Conservation (phyloP, 2,113 vertebrate genomes). For the Nicator chloris region DNA sequence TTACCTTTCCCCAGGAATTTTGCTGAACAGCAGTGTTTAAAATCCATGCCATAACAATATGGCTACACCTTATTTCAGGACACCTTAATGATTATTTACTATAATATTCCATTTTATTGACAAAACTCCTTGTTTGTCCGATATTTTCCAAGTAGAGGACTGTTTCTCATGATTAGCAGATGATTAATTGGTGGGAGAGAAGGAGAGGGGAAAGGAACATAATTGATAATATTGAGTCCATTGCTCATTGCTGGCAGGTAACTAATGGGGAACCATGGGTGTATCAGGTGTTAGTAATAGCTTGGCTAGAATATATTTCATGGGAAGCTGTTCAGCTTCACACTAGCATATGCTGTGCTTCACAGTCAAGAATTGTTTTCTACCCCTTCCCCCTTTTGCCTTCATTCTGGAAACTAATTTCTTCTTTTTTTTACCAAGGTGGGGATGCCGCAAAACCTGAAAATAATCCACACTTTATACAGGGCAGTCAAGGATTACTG, state of each 20-base stretch:
- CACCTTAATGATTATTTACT: constrained; percentile 26
- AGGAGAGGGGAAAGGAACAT: neutral
- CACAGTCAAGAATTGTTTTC: neutral
- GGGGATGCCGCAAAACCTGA: neutral
- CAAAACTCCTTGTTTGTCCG: neutral
- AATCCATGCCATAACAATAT: neutral
- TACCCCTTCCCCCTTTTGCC: neutral
- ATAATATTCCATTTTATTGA: constrained; percentile 1
- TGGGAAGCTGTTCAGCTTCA: constrained; percentile 42
- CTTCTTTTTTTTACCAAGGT: neutral
- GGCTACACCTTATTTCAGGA: neutral
- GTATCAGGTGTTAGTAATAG: constrained; percentile 60
- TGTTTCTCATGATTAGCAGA: constrained; percentile 53
- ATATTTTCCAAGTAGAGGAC: constrained; percentile 23
- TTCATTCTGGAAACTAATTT: neutral
- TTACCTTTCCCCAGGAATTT: neutral
- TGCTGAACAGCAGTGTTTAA: neutral
- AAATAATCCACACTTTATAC: neutral
- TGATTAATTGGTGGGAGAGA: constrained; percentile 41
- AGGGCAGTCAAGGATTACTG: neutral
- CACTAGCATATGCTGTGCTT: constrained; percentile 30
- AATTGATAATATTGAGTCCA: constrained; percentile 6
- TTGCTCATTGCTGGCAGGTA: constrained; percentile 55
- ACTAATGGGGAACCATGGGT: constrained; percentile 5
- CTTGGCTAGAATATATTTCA: constrained; percentile 34